phyloP scores from a whole-genome alignment of 2,113 vertebrate genomes.

The Siniperca chuatsi region DNA sequence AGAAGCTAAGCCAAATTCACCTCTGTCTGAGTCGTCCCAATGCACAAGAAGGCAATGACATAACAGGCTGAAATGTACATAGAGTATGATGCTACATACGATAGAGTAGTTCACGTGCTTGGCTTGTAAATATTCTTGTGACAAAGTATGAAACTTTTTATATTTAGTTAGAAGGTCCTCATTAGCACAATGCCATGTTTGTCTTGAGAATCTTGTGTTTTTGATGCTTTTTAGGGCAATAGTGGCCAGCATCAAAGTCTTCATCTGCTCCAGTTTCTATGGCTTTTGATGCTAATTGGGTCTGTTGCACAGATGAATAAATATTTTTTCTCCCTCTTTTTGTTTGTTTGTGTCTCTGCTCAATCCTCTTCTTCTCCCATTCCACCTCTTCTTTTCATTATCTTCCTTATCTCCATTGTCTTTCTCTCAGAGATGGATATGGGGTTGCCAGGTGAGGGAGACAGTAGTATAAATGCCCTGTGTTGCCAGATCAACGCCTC shows the following conservation, averaged over 20 bases:
- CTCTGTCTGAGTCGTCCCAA: background rate
- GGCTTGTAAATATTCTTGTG: background rate
- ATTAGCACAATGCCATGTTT: slow-evolving; percentile 16
- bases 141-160: background rate
- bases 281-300: slow-evolving; percentile 24
- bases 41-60: background rate
- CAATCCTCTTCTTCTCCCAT: background rate
- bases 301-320: slow-evolving; percentile 38
- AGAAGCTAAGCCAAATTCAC: slow-evolving; percentile 26
- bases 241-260: slow-evolving; percentile 4
- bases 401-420: background rate
- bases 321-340: background rate
- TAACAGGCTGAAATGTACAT: background rate
- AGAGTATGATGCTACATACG: background rate
- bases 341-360: background rate
- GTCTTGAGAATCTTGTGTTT: slow-evolving; percentile 30
- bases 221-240: slow-evolving; percentile 31
- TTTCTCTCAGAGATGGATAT: slow-evolving; percentile 83
- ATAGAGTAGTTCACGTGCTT: background rate
- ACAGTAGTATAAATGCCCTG: slow-evolving; percentile 87
- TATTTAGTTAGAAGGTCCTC: background rate
- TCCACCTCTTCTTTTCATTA: background rate
- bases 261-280: slow-evolving; percentile 32
- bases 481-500: slow-evolving; percentile 91
- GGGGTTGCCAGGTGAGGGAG: slow-evolving; percentile 82